Evolutionary conservation across 2,113 vertebrate species (phyloP), one percentile per base, ranked within the genome.

Genomic region (Gadus chalcogrammus): DNA sequence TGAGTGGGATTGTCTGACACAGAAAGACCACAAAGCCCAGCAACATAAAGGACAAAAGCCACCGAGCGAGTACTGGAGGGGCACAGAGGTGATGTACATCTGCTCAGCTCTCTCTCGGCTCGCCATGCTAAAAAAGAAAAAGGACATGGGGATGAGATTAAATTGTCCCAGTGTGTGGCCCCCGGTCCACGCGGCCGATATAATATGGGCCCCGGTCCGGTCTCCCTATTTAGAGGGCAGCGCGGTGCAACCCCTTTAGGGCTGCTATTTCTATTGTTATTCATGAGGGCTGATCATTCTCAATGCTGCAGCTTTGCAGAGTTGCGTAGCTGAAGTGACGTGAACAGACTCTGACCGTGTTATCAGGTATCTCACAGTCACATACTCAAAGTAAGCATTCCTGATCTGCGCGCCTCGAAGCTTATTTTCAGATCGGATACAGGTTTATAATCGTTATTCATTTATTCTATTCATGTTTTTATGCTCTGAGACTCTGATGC

Each of bases 81-180:
- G 83, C 82, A 76, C 83, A 85, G 74, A 83, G 85, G 83, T 80
- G 82, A 85, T 89, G 85, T 88, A 87, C 84, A 77, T 84, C 85
- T 70, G 81, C 64, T 61, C 1, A 64, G 72, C 77, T 70, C 81
- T 75, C 80, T 85, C 80, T 87, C 79, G 75, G 78, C 64, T 67
- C 69, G 65, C 55, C 62, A 77, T 74, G 73, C 73, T 74, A 71
- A 73, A 76, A 56, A 76, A 71, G 71, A 76, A 56, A 76, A 68
- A 74, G 73, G 72, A 76, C 67, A 9, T 48, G 42, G 2, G 71
- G 53, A 69, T 76, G 65, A 80, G 82, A 82, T 81, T 88, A 82
- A 84, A 79, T 81, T 76, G 82, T 84, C 72, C 72, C 80, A 55
- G 78, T 90, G 88, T 88, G 87, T 88, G 88, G 83, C 83, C 84